A percentile compares a stretch with the other conserved stretches of the same genome.
Evolutionary conservation across 2,113 vertebrate genomes (phyloP).

Genomic region (Setophaga petechia): DNA sequence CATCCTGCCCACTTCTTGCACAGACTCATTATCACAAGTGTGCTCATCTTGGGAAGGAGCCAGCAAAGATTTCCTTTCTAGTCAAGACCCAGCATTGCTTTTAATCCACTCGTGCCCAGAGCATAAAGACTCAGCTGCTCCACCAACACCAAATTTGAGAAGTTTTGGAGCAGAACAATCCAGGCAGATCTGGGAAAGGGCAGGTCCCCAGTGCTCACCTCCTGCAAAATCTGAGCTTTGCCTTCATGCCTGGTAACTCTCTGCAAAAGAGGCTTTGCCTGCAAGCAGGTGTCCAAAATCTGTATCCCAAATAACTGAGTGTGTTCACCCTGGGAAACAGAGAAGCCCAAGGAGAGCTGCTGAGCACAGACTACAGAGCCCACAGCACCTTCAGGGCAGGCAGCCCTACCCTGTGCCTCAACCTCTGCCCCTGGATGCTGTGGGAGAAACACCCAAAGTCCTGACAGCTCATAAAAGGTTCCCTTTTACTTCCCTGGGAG

Average conservation of each 20-base stretch:
- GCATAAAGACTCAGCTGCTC: neutral
- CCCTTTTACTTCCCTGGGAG: neutral
- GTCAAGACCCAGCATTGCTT: neutral
- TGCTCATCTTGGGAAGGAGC: neutral
- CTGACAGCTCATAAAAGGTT: neutral
- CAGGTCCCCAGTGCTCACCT: neutral
- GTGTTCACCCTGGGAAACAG: neutral
- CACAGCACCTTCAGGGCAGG: neutral
- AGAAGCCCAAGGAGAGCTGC: neutral
- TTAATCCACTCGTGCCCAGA: neutral
- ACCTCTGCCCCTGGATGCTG: neutral
- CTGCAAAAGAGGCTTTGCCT: neutral
- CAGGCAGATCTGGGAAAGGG: neutral
- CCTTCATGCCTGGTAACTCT: neutral
- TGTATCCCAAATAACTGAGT: neutral
- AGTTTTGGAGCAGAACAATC: neutral
- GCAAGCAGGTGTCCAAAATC: neutral
- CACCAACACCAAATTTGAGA: neutral
- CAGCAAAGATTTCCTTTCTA: neutral
- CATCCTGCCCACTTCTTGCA: neutral
- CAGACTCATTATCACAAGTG: neutral
- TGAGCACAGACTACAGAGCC: neutral
- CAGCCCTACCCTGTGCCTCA: rapidly evolving
- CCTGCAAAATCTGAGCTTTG: neutral
- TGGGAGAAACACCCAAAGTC: neutral